These are phyloP conservation scores for Brachypalpus laphriformis DNA, from an alignment of 2,888 invertebrate genomes.

Conservation along the genomic window DNA sequence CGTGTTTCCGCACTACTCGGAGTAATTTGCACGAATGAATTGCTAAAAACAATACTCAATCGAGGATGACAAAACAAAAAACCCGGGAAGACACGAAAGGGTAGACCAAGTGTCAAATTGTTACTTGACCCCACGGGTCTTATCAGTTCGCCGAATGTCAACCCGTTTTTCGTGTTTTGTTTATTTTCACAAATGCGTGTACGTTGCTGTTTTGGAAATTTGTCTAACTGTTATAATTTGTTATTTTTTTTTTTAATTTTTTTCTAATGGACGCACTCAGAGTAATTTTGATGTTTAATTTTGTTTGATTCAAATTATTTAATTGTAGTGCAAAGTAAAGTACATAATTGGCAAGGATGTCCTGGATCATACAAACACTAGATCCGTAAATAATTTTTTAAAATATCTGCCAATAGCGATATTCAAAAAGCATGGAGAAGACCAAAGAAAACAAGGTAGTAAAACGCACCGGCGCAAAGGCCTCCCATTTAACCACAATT, in stretches of 20 bases:
- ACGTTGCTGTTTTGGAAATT: not conserved
- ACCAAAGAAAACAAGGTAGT: too few species aligned
- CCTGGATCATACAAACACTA: too few species aligned
- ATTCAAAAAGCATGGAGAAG: too few species aligned
- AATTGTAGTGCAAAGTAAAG: too few species aligned
- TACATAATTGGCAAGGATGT: too few species aligned
- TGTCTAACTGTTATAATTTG: not conserved
- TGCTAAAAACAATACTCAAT: slow-evolving; percentile 15
- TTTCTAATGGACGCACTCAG: not conserved
- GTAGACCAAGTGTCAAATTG: slow-evolving; percentile 29
- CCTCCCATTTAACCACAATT: too few species aligned
- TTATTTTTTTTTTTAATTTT: not conserved
- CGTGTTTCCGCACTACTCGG: slow-evolving; percentile 17
- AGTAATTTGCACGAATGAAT: slow-evolving; percentile 21
- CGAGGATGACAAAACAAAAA: slow-evolving; percentile 32
- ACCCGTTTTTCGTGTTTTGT: slow-evolving; percentile 24
- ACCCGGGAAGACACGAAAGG: slow-evolving; percentile 22
- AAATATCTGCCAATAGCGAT: too few species aligned
- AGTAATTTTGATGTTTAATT: not conserved
- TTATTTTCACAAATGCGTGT: slow-evolving; percentile 22
- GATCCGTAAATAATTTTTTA: too few species aligned
- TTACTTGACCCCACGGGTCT: slow-evolving; percentile 15
- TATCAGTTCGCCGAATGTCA: slow-evolving; percentile 34
- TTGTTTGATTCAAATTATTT: not conserved
- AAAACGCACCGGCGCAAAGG: too few species aligned